A percentile compares a stretch with the other conserved stretches of the same genome.
phyloP scores from a whole-genome alignment of 2,888 invertebrate species.

The Drosophila recens region DNA sequence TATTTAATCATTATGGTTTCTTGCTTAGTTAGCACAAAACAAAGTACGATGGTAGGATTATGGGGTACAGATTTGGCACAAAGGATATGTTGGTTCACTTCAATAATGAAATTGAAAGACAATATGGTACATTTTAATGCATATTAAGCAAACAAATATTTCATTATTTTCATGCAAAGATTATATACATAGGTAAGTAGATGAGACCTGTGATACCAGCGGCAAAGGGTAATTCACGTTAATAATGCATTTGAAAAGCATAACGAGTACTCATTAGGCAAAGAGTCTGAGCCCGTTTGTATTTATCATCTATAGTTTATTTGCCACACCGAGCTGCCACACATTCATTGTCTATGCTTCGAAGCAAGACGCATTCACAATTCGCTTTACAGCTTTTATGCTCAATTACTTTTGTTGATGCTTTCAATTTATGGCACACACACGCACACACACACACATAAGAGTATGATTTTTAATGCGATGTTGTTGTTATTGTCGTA shows the following conservation, averaged over 20 bases:
- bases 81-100: background rate
- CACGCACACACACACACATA: slow-evolving; percentile 20
- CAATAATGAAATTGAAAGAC: background rate
- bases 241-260: background rate
- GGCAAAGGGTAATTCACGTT: background rate
- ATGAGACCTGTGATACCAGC: background rate
- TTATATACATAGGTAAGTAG: background rate
- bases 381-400: slow-evolving; percentile 58
- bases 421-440: slow-evolving; percentile 57
- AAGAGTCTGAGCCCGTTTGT: background rate
- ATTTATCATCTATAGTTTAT: slow-evolving; percentile 2
- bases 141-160: background rate
- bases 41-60: background rate
- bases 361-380: slow-evolving; percentile 40
- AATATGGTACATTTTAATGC: background rate
- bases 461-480: slow-evolving; percentile 42
- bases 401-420: slow-evolving; percentile 66
- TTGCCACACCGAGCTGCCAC: slow-evolving; percentile 18
- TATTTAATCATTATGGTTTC: background rate
- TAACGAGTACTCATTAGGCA: background rate
- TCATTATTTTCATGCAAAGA: background rate
- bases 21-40: too few species aligned
- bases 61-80: background rate
- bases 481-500: slow-evolving; percentile 21
- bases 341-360: slow-evolving; percentile 35